phyloP scores from a whole-genome alignment of 2,888 invertebrate genomes.

The Phalangium opilio region DNA sequence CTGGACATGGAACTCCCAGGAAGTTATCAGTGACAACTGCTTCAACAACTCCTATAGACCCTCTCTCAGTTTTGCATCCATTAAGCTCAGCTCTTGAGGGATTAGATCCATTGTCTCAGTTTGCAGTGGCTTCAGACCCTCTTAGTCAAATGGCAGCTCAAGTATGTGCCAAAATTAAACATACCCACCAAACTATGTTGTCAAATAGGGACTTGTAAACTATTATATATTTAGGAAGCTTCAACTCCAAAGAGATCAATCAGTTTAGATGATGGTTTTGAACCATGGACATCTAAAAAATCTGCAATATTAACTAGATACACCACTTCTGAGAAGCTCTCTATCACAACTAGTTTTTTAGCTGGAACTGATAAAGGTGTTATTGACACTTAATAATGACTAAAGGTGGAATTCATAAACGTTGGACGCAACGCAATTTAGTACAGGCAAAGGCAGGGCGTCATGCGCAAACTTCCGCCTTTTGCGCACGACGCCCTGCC shows the following conservation, averaged over 20 bases:
- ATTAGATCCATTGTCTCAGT: slow-evolving; percentile 54
- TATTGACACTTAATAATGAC: no score
- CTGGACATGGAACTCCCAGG: slow-evolving; percentile 18
- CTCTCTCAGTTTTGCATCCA: slow-evolving; percentile 18
- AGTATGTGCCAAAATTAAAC: no score
- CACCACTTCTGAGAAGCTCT: slow-evolving; percentile 82
- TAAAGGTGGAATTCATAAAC: no score
- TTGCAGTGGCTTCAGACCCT: slow-evolving; percentile 46
- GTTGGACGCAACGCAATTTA: no score
- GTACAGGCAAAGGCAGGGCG: no score
- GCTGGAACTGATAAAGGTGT: slow-evolving; percentile 68
- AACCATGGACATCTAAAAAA: slow-evolving; percentile 63
- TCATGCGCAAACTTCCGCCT: no score
- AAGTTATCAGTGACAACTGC: slow-evolving; percentile 11
- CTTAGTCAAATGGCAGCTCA: slow-evolving; percentile 31
- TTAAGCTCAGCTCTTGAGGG: slow-evolving; percentile 44
- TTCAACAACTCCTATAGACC: slow-evolving; percentile 20
- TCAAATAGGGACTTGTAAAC: no score
- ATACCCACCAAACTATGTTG: no score
- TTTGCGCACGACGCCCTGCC: no score
- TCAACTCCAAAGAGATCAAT: slow-evolving; percentile 2
- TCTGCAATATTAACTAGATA: slow-evolving; percentile 68
- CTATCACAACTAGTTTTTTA: slow-evolving; percentile 74
- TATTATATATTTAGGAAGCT: background rate
- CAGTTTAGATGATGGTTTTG: slow-evolving; percentile 37